Base-by-base conservation (phyloP, 2,888 invertebrate genomes). In the Epinotia nisella region DNA sequence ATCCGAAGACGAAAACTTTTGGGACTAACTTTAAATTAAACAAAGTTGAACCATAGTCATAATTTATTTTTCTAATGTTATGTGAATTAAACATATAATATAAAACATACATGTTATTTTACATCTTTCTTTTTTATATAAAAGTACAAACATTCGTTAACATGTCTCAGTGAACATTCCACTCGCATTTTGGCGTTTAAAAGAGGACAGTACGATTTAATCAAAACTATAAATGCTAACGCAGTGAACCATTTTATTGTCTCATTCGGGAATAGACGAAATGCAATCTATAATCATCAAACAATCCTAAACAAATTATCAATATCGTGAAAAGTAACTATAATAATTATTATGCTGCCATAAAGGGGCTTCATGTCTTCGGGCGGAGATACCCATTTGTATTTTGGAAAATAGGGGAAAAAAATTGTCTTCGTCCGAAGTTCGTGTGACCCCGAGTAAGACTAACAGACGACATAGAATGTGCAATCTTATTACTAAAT, bases 91-190 rank as follows among this genome's bases (percentile, higher is more conserved):
- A 87, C 82, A 81, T 84, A 81, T 70, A 67, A 65, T 88, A 89
- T 86, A 91, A 88, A 89, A 90, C 84, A 87, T 86, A 87, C 81
- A 80, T 81, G 75, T 77, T 78, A 75, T 84, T 81, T 84, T 80
- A 84, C 83, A 83, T 85, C 85, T 83, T 81, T 78, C 76, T 75
- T 74, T 77, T 84, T 84, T 82, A 87, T 93, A 93, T 92, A 92
- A 93, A 93, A 93, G 91, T 93, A 93, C 91, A 93, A 93, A 93
- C 85, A 83, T 88, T 83, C 83, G 76, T 85, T 82, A 77, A 76
- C 78, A 77, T 78, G 79, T 81, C 80, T 83, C 82, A 81, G 82
- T 80, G 78, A 81, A 84, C 81, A 77, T 78, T 80, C 78, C 80
- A 76, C 78, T 70, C 76, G 74, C 74, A 75, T 74, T 79, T 79